phyloP scores from a whole-genome alignment of 1,140 invertebrate genomes.

The Dufourea novaeangliae region DNA sequence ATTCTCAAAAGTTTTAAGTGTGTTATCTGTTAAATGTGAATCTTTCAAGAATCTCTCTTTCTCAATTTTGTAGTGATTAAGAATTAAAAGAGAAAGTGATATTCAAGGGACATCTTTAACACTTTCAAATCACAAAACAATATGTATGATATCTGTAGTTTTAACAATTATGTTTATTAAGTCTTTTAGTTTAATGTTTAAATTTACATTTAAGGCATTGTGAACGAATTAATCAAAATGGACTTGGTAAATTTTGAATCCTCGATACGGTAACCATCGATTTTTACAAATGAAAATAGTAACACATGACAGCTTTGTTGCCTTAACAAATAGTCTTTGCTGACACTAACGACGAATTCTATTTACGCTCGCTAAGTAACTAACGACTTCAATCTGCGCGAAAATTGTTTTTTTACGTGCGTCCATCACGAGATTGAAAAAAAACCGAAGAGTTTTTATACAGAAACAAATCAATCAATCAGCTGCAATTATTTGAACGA shows the following conservation, averaged over 20 bases:
- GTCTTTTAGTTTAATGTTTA: too few relatives aligned
- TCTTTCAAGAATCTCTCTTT: too few relatives aligned
- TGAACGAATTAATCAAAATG: slow-evolving; percentile 10
- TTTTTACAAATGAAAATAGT: not conserved
- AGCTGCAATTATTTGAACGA: too few relatives aligned
- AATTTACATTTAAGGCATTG: too few relatives aligned
- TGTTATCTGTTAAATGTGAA: too few relatives aligned
- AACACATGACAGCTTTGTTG: not conserved
- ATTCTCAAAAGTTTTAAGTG: too few relatives aligned
- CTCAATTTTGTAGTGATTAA: too few relatives aligned
- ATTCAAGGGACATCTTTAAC: too few relatives aligned
- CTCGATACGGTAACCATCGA: not conserved
- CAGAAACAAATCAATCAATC: slow-evolving; percentile 9
- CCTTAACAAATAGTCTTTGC: not conserved
- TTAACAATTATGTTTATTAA: too few relatives aligned
- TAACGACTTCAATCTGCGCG: not conserved
- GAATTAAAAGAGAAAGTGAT: too few relatives aligned
- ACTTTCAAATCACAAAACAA: too few relatives aligned
- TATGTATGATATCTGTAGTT: too few relatives aligned
- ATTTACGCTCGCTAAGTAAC: not conserved
- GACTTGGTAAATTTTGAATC: slow-evolving; percentile 32
- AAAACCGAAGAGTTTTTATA: slow-evolving; percentile 42
- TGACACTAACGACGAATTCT: not conserved
- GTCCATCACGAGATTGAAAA: slow-evolving; percentile 32
- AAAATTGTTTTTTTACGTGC: slow-evolving; percentile 40